Evolutionary conservation across 2,888 invertebrate species (phyloP).

Genomic region (Tetheella fluctuosa): DNA sequence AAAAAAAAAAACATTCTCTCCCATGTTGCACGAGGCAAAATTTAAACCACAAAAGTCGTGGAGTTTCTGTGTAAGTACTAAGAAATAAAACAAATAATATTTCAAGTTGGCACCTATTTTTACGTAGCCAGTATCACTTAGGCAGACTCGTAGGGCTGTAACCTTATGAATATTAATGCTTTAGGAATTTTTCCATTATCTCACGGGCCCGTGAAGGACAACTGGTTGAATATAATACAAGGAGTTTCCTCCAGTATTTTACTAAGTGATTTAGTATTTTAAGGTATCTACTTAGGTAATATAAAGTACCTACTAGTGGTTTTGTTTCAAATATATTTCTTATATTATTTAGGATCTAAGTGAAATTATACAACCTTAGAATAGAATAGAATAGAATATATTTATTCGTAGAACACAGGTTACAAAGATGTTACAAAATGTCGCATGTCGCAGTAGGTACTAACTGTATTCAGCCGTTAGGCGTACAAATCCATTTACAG

Average conservation of each 20-base stretch:
- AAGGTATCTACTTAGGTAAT: constrained; percentile 12
- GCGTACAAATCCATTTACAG: too few species aligned
- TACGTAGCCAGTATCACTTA: constrained; percentile 4
- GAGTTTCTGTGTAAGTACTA: background rate
- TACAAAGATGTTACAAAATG: too few species aligned
- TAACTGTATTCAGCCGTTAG: too few species aligned
- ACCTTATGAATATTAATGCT: constrained; percentile 67
- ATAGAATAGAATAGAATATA: too few species aligned
- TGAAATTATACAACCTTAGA: too few species aligned
- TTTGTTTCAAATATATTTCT: background rate
- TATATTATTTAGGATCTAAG: too few species aligned
- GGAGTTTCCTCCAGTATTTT: constrained; percentile 41
- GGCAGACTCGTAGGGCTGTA: constrained; percentile 7
- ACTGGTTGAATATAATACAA: constrained; percentile 58
- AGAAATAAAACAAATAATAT: constrained; percentile 1
- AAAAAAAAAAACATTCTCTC: too few species aligned
- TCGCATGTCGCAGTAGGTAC: too few species aligned
- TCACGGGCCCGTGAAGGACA: constrained; percentile 43
- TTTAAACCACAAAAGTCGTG: background rate
- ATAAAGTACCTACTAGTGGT: background rate
- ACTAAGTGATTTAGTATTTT: constrained; percentile 26
- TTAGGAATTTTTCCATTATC: constrained; percentile 67
- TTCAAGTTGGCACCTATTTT: constrained; percentile 1
- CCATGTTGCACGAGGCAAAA: too few species aligned
- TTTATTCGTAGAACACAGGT: too few species aligned